Conservation (phyloP, 2,113 vertebrate species). For the Perca fluviatilis region DNA sequence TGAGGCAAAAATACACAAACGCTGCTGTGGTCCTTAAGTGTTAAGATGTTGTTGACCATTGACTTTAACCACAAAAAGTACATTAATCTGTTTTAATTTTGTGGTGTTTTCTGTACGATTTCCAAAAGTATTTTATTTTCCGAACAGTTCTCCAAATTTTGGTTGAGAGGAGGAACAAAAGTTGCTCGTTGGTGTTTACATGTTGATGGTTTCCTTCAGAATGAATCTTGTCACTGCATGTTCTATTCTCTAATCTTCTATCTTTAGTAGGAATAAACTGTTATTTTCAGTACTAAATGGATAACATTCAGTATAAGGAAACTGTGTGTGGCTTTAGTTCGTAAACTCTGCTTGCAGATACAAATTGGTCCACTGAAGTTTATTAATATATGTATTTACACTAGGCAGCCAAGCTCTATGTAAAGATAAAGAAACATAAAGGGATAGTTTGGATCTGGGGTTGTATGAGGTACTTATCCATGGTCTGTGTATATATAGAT, state of each 20-base stretch:
- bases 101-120: slow-evolving; percentile 44
- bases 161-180: slow-evolving; percentile 11
- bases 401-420: not conserved
- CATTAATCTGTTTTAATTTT: slow-evolving; percentile 3
- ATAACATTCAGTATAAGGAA: slow-evolving; percentile 47
- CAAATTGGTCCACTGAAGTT: not conserved
- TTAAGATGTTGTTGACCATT: slow-evolving; percentile 18
- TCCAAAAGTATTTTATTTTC: slow-evolving; percentile 38
- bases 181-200: slow-evolving; percentile 24
- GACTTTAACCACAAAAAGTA: slow-evolving; percentile 22
- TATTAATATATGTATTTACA: too few species aligned
- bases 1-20: slow-evolving; percentile 2
- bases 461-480: too few species aligned
- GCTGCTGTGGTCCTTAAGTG: slow-evolving; percentile 20
- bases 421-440: not conserved
- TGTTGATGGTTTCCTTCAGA: slow-evolving; percentile 23
- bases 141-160: not conserved
- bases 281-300: slow-evolving; percentile 81
- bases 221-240: slow-evolving; percentile 66
- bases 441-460: too few species aligned
- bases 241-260: slow-evolving; percentile 58
- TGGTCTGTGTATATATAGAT: too few species aligned
- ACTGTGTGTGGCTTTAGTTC: slow-evolving; percentile 1
- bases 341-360: not conserved
- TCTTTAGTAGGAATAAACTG: slow-evolving; percentile 65